These are phyloP conservation scores for Sardinella longiceps DNA, from an alignment of 2,797 vertebrate genomes.

Conservation along the genomic window DNA sequence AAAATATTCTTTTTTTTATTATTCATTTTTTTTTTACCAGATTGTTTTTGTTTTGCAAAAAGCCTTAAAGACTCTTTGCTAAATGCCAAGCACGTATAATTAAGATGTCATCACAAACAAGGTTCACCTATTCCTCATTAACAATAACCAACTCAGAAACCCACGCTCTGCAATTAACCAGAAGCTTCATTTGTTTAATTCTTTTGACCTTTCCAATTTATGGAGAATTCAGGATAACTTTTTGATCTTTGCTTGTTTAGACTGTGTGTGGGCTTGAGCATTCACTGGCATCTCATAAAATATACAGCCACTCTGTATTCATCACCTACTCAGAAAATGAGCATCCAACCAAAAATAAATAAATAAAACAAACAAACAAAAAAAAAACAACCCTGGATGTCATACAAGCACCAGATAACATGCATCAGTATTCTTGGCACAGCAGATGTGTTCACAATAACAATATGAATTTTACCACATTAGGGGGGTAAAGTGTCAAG, in stretches of 20 bases:
- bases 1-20: neutral
- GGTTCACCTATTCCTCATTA: constrained; percentile 1
- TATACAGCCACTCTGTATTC: neutral
- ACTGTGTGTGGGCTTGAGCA: neutral
- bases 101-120: neutral
- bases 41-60: constrained; percentile 8
- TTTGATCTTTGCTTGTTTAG: constrained; percentile 19
- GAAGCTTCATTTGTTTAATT: neutral
- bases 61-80: neutral
- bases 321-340: neutral
- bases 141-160: neutral
- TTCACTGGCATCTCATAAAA: neutral
- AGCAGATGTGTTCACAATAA: neutral
- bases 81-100: constrained; percentile 7
- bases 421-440: neutral
- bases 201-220: constrained; percentile 5
- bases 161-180: neutral
- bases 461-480: too few relatives aligned
- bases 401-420: neutral
- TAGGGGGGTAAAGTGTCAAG: neutral
- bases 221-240: neutral
- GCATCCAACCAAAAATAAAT: neutral
- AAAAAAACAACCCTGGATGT: neutral
- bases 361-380: too few relatives aligned
- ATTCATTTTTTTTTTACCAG: neutral